Conservation (phyloP, 1,140 invertebrate species). For the Papilio dardanus region DNA sequence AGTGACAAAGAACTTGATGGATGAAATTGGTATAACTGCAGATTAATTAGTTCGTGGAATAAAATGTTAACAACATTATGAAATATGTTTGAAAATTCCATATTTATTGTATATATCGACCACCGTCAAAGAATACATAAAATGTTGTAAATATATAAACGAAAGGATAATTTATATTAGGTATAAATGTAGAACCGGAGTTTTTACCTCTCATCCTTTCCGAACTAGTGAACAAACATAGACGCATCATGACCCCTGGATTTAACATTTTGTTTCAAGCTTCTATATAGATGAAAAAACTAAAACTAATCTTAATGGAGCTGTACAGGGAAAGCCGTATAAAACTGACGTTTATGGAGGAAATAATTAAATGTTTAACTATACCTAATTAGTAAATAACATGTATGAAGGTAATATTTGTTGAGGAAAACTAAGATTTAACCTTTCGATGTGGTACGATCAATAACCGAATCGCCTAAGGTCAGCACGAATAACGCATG, state of each 20-base stretch:
- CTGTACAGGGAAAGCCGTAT: neutral
- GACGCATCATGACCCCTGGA: too few relatives aligned
- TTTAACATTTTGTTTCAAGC: too few relatives aligned
- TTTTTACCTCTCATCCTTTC: too few relatives aligned
- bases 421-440: conserved; percentile 19
- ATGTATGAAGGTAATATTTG: neutral
- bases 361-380: neutral
- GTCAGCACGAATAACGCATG: conserved; percentile 25
- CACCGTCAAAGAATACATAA: too few relatives aligned
- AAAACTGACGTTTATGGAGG: neutral
- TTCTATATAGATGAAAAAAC: too few relatives aligned
- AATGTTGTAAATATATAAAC: neutral
- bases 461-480: conserved; percentile 24
- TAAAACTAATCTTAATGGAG: neutral
- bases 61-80: neutral
- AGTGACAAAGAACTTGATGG: conserved; percentile 9
- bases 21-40: neutral
- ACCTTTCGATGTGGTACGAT: conserved; percentile 19
- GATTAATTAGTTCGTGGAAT: neutral
- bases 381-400: conserved; percentile 7
- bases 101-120: too few relatives aligned
- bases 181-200: too few relatives aligned
- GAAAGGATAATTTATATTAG: too few relatives aligned
- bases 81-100: neutral
- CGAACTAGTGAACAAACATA: too few relatives aligned